Conservation (phyloP, 2,888 invertebrate genomes). For the Timandra comae region DNA sequence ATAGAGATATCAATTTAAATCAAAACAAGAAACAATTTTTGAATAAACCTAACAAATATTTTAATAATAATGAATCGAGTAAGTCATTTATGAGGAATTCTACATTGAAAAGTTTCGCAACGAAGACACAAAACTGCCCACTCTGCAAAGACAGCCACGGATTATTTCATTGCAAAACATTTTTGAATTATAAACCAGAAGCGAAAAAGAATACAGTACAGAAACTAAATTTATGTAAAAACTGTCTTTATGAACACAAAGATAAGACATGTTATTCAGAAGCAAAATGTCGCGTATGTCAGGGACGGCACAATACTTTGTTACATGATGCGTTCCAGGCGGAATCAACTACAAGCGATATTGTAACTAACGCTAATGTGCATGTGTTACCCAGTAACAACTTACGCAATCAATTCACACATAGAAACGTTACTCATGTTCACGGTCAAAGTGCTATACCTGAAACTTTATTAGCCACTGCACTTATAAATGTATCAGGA, state of each 20-base stretch:
- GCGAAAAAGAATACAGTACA: not conserved
- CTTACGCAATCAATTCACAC: no score
- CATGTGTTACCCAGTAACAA: no score
- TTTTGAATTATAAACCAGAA: not conserved
- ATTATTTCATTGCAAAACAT: slow-evolving; percentile 1
- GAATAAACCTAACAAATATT: not conserved
- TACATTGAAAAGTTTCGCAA: not conserved
- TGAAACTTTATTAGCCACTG: slow-evolving; percentile 1
- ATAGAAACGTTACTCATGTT: no score
- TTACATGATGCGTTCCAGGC: slow-evolving; percentile 2
- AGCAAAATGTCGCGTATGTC: slow-evolving; percentile 2
- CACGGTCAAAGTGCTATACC: no score
- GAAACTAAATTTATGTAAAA: slow-evolving; percentile 5
- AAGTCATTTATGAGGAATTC: not conserved
- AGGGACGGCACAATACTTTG: slow-evolving; percentile 1
- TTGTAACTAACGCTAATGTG: no score
- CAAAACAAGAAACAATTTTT: not conserved
- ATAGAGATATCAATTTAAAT: not conserved
- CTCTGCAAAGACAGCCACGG: slow-evolving; percentile 1
- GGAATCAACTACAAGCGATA: not conserved
- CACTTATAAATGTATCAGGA: not conserved
- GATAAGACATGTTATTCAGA: slow-evolving; percentile 1
- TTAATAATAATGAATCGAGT: not conserved
- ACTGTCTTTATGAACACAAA: slow-evolving; percentile 4
- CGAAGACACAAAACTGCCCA: no score